Evolutionary conservation across 2,797 vertebrate genomes (phyloP), one percentile per base, ranked within the genome.

Genomic region (Danio tinwini): DNA sequence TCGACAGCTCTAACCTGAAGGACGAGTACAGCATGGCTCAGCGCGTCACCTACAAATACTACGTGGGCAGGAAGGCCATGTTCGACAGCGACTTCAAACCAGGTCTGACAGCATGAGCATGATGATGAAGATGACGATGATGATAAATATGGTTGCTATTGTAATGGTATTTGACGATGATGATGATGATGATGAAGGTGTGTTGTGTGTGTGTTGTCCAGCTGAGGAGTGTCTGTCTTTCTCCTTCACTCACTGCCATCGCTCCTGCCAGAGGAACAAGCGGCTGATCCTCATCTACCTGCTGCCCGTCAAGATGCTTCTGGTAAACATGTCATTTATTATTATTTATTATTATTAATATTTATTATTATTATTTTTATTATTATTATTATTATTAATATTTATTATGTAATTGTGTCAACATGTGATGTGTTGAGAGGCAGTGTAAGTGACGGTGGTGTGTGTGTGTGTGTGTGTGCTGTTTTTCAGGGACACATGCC

Each of bases 51-150:
- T 99, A 97, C 89, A 96, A 95, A 50, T 99, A 98, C 84, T 99
- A 99, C 0, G 97, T 98, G 3, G 97, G 97, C 47, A 94, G 97
- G 68, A 99, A 99, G 82, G 96, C 96, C 78, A 99, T 99, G 98
- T 98, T 99, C 65, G 96, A 99, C 91, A 98, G 96, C 1, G 97
- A 99, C 93, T 99, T 95, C 87, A 98, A 98, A 85, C 96, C 94
- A 90, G 97, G 97, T 98, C 13, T 13, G 14, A 49, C 21, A 47
- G 8, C 16, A 21, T 13, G 19, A 13, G 19, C 6, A 9, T 21
- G 21, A 37, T 12, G 21, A 8, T 61, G 58, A 4, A n/a, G 14
- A 6, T 74, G 16, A n/a, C n/a, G n/a, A n/a, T n/a, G n/a, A n/a
- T n/a, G n/a, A n/a, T n/a, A n/a, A n/a, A n/a, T n/a, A n/a, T n/a